These are phyloP conservation scores for Okapia johnstoni DNA, from an alignment of 2,113 vertebrate species.

Conservation along the genomic window DNA sequence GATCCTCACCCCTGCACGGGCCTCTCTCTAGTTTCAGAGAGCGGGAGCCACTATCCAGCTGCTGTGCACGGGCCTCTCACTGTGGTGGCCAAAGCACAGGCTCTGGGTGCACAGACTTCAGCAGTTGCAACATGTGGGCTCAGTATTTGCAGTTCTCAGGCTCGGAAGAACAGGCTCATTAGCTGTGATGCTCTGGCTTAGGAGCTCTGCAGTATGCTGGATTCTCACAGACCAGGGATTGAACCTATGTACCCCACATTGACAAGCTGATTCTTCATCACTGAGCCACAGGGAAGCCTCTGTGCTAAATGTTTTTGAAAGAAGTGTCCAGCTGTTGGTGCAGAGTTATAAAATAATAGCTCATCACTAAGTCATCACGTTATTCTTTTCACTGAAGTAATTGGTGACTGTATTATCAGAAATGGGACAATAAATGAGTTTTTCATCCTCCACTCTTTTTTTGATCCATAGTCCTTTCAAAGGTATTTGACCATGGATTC, in stretches of 20 bases:
- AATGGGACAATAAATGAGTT: background rate
- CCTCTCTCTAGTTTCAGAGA: background rate
- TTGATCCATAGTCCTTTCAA: background rate
- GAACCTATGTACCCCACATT: rapidly evolving
- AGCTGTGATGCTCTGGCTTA: background rate
- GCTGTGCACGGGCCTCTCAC: background rate
- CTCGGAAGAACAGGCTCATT: background rate
- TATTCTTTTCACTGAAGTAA: background rate
- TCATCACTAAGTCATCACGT: background rate
- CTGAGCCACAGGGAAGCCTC: background rate
- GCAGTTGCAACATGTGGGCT: background rate
- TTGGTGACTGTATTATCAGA: background rate
- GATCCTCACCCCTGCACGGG: background rate
- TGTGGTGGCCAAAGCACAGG: background rate
- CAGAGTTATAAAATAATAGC: background rate
- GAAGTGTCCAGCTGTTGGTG: background rate
- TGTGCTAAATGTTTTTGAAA: background rate
- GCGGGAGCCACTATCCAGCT: background rate
- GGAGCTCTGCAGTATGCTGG: background rate
- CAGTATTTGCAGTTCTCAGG: background rate
- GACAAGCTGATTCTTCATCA: background rate
- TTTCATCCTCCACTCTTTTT: background rate
- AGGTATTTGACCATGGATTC: background rate
- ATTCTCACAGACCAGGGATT: background rate
- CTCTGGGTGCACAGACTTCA: background rate